These are phyloP conservation scores for Ceratoteleas bidentatus DNA, from an alignment of 1,140 invertebrate genomes.

Conservation along the genomic window DNA sequence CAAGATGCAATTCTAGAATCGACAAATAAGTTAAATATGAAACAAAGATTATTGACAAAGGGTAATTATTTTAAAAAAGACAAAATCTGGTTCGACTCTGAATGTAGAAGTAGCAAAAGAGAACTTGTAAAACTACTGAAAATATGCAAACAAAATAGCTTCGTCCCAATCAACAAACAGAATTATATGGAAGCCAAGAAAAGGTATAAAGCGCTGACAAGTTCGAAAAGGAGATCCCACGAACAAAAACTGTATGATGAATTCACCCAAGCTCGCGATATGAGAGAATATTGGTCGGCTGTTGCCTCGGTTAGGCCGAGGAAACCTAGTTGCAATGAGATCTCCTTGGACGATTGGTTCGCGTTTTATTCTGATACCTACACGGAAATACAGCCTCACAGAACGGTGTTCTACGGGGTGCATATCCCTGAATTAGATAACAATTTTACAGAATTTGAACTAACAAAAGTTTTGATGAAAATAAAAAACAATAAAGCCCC, in stretches of 20 bases:
- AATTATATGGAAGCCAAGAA: neutral
- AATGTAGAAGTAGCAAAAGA: neutral
- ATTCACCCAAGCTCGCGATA: neutral
- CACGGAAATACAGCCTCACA: too few relatives aligned
- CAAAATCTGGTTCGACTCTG: constrained; percentile 4
- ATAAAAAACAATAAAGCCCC: constrained; percentile 5
- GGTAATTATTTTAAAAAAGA: neutral
- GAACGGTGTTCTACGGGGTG: neutral
- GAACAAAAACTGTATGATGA: neutral
- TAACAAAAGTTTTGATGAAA: neutral
- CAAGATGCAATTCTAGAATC: neutral
- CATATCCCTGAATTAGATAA: neutral
- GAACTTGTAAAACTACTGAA: neutral
- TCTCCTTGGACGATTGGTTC: neutral
- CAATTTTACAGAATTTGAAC: neutral
- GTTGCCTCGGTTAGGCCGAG: neutral
- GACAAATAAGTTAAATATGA: neutral
- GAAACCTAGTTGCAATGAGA: neutral
- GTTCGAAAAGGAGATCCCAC: neutral
- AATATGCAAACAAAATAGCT: neutral
- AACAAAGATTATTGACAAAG: neutral
- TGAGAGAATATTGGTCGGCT: neutral
- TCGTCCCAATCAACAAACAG: neutral
- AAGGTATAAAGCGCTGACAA: neutral
- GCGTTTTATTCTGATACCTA: neutral